Base-by-base conservation (phyloP, 2,113 vertebrate species). In the Tychaedon coryphoeus region DNA sequence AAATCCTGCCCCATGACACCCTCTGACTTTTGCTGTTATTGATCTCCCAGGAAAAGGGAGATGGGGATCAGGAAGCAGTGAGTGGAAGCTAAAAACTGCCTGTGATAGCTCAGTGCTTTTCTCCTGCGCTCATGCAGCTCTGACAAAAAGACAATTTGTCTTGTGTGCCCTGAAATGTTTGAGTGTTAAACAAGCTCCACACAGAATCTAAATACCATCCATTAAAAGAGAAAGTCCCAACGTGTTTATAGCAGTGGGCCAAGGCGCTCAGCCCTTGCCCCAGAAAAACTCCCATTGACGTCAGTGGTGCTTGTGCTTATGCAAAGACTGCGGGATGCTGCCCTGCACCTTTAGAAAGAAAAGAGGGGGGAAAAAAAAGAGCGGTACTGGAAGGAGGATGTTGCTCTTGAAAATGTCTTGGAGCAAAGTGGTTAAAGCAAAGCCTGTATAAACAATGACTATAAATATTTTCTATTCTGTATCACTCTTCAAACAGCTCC, bases 171-270 rank as follows among this genome's bases (percentile, higher is more conserved):
- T 45, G 22, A 31, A n/a, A 88, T 93, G 94, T 97, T 97, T 90
- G 95, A 97, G 90, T 82, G 86, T 95, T 97, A 96, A 97, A 97
- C 96, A 96, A 97, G 96, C 92, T 95, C 95, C 47, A 56, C 15
- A 4, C 70, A 83, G 93, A 94, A 97, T 96, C 97, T 81, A 97
- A 98, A 98, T 96, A 95, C 83, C 96, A 93, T 97, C 96, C 95
- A 83, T 95, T 97, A 96, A 61, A 94, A 97, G 95, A 96, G 90
- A 97, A 78, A 90, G 96, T 97, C 97, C 95, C 92, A 94, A 58
- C 0, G 38, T 98, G 97, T 98, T 98, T 98, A 97, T 38, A 97
- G 94, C 78, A 89, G 77, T 47, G 23, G 95, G 97, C 95, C 96
- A 97, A 97, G 92, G 65, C 19, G 14, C 18, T 7, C 67, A 19